These are phyloP conservation scores for Chiridota heheva DNA, from an alignment of 35 echinoderm and acorn worm species.

Conservation along the genomic window DNA sequence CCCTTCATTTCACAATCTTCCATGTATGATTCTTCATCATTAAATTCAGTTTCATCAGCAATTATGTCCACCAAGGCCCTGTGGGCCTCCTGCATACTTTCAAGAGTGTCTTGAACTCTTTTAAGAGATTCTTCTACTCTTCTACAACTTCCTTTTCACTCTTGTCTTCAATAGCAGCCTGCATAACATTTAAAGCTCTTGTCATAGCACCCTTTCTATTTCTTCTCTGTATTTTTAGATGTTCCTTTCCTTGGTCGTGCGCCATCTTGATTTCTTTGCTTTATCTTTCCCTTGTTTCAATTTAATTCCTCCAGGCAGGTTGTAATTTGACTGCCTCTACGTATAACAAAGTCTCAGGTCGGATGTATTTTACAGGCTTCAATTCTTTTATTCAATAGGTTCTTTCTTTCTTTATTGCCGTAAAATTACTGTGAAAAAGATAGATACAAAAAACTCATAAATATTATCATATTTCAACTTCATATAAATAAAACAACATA, in stretches of 20 bases:
- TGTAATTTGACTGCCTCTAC: constrained; percentile 33
- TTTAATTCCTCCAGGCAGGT: not conserved
- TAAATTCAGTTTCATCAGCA: constrained; percentile 22
- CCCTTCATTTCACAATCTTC: constrained; percentile 1
- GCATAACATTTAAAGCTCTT: constrained; percentile 18
- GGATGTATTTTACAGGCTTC: not conserved
- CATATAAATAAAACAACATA: too few species aligned
- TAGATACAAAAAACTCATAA: not conserved
- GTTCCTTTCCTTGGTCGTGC: not conserved
- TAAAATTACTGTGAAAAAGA: constrained; percentile 12
- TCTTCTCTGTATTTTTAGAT: constrained; percentile 1
- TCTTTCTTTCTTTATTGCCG: not conserved
- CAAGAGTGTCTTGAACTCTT: constrained; percentile 9
- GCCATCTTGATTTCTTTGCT: constrained; percentile 34
- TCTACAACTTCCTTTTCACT: constrained; percentile 19
- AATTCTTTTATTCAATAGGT: too few species aligned
- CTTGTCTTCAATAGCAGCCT: constrained; percentile 5
- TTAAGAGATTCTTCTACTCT: constrained; percentile 10
- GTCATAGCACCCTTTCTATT: constrained; percentile 19
- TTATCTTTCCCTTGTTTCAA: not conserved
- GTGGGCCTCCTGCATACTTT: constrained; percentile 2
- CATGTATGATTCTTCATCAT: constrained; percentile 11
- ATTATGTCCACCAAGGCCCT: not conserved
- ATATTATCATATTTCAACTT: too few species aligned
- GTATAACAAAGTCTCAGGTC: not conserved